Evolutionary conservation across 2,113 vertebrate species (phyloP), one percentile per base, ranked within the genome.

Genomic region (Peromyscus polionotus): DNA sequence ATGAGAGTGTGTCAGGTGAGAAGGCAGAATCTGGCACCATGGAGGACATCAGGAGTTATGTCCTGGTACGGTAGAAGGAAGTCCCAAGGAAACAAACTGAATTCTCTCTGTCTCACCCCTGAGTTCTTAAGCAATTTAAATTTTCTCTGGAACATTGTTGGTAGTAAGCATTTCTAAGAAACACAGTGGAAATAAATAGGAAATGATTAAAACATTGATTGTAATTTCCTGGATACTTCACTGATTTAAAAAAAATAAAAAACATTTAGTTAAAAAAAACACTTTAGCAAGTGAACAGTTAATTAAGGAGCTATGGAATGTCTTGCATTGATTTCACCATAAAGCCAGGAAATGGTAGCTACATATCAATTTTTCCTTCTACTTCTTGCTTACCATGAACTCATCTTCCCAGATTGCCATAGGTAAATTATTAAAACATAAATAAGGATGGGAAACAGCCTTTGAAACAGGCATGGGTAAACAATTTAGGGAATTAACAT

Each of bases 151-250:
- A 95, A 94, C 79, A 13, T 80, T 96, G 14, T 1, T 94, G 90
- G 39, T 33, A 54, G 65, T 90, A 90, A 95, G 67, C 67, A 97
- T 90, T 95, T 97, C 96, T 28, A 91, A 96, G 85, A 95, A 87
- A 92, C 93, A 65, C 70, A 91, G 67, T 91, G 94, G 88, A 94
- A 97, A 98, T 97, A 93, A 86, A 92, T 86, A 87, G 81, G 87
- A 95, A 97, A 97, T 95, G 97, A 88, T 97, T 96, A 97, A 97
- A 81, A 48, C 97, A 97, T 97, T 76, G 91, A 97, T 98, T 97
- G 19, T 96, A 48, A 94, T 97, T 96, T 98, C 91, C 33, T 85
- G 93, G 91, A 5, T 75, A 98, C 95, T 81, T 70, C n/a, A 73
- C 77, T 73, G 92, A 97, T 70, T 96, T 33, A 94, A 98, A 98